Evolutionary conservation across 2,113 vertebrate genomes (phyloP).

Genomic region (Peromyscus maniculatus): DNA sequence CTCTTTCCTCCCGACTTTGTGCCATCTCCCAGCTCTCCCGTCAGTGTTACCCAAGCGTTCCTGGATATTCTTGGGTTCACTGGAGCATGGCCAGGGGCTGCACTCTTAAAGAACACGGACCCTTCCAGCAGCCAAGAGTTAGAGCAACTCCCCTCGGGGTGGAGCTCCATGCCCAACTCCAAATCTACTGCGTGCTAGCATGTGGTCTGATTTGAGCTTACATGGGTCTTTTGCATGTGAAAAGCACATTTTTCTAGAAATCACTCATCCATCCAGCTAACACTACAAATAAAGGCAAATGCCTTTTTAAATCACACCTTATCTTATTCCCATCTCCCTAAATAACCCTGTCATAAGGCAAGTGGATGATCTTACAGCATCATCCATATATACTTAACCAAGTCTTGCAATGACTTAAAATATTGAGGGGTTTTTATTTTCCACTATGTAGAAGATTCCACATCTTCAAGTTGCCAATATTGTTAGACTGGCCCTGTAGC

Average conservation of each 20-base stretch:
- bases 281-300: not conserved
- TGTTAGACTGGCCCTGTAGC: not conserved
- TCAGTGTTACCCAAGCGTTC: not conserved
- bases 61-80: not conserved
- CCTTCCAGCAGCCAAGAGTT: not conserved
- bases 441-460: not conserved
- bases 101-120: no score
- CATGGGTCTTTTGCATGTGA: not conserved
- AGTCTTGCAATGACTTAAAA: not conserved
- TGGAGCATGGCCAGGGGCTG: not conserved
- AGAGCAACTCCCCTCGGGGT: accelerated
- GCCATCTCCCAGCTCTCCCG: not conserved
- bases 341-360: not conserved
- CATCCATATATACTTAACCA: not conserved
- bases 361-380: not conserved
- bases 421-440: not conserved
- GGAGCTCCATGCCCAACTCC: not conserved
- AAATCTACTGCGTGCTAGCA: not conserved
- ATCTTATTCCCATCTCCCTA: not conserved
- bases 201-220: not conserved
- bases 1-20: not conserved
- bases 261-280: not conserved
- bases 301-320: not conserved
- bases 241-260: not conserved
- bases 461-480: not conserved